Evolutionary conservation across 2,797 vertebrate genomes (phyloP).

Genomic region (Arvicola amphibius): DNA sequence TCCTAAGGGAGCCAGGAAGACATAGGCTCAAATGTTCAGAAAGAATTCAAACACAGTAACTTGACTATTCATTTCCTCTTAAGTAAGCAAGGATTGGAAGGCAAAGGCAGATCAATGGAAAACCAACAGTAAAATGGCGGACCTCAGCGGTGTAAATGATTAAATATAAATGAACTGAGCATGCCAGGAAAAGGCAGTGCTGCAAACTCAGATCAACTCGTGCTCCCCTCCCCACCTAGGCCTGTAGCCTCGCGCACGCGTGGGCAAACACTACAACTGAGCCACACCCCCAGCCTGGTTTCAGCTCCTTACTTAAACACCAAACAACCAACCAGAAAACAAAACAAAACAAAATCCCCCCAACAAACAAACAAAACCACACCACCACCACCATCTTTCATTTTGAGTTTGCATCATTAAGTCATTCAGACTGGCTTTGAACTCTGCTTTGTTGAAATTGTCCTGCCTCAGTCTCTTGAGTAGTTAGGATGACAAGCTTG

Average conservation of each 20-base stretch:
- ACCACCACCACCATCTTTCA: neutral
- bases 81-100: neutral
- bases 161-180: neutral
- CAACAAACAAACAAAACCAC: neutral
- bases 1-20: neutral
- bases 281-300: neutral
- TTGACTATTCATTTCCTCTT: neutral
- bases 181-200: neutral
- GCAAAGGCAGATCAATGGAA: neutral
- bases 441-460: neutral
- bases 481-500: neutral
- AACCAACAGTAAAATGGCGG: neutral
- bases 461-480: neutral
- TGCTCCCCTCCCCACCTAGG: neutral
- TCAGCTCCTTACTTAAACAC: neutral
- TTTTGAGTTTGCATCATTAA: neutral
- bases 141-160: neutral
- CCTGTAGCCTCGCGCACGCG: too few relatives aligned
- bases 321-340: too few relatives aligned
- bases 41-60: neutral
- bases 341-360: neutral
- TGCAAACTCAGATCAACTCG: neutral
- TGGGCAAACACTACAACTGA: too few relatives aligned
- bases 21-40: neutral
- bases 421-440: neutral